Conservation (phyloP, 1,140 invertebrate species). For the Meloidogyne exigua region DNA sequence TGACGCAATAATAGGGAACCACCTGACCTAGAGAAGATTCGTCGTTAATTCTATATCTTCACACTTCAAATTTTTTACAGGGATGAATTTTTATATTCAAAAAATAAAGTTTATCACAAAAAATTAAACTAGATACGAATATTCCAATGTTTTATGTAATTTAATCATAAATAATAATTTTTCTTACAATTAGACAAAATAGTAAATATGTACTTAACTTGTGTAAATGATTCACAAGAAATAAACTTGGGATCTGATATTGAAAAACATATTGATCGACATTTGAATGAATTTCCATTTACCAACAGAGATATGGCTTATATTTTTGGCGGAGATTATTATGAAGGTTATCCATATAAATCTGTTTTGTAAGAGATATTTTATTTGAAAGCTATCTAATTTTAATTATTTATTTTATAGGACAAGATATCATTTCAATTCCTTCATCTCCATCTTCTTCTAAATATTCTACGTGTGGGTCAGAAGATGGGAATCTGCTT, state of each 20-base stretch:
- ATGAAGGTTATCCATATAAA: background rate
- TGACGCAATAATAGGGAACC: too few species aligned
- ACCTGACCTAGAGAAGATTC: too few species aligned
- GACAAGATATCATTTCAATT: background rate
- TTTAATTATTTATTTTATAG: background rate
- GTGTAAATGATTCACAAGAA: background rate
- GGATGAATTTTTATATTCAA: too few species aligned
- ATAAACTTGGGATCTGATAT: background rate
- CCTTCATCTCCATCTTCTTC: background rate
- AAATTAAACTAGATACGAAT: too few species aligned
- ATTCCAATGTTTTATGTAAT: too few species aligned
- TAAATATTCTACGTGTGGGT: background rate
- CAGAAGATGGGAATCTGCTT: background rate
- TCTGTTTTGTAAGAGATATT: background rate
- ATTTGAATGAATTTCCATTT: background rate
- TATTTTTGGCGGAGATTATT: background rate
- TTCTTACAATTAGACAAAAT: too few species aligned
- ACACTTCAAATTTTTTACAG: too few species aligned
- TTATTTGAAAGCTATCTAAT: background rate
- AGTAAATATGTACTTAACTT: background rate
- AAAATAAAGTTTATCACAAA: too few species aligned
- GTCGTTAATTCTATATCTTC: too few species aligned
- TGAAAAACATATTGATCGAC: background rate
- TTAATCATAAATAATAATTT: too few species aligned
- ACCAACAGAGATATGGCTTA: background rate